Evolutionary conservation across 2,113 vertebrate species (phyloP), one percentile per base, ranked within the genome.

Genomic region (Cynocephalus volans): DNA sequence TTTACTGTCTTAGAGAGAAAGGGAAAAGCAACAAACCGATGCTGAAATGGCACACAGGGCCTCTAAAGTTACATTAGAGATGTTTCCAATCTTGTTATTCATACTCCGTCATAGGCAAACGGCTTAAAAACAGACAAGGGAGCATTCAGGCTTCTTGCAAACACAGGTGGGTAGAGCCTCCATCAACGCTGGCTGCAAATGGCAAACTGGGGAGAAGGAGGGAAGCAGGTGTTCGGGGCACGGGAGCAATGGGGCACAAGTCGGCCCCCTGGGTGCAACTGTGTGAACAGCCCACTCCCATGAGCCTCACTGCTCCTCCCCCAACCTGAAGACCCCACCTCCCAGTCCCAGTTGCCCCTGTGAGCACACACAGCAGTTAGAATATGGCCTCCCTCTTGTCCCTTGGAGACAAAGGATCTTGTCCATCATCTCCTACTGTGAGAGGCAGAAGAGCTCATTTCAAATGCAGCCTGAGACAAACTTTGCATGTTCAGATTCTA

Each of bases 11-110:
- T 7, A 95, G 24, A 83, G 94, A 95, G 89, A 85, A 70, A 86
- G 86, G 62, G 21, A 2, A n/a, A 48, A 90, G 6, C 6, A 97
- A 69, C n/a, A 90, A 85, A 96, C 67, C 41, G 93, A 93, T 11
- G n/a, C 64, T 23, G 54, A 48, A 98, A 80, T 0, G 18, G 58
- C 67, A 95, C 87, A 65, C 23, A 48, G 87, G 69, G 50, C 65
- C 77, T 96, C 50, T 75, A 90, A 76, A 80, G 83, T 88, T 97
- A 64, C 24, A 67, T 95, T 10, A 97, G 82, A 97, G 84, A 96
- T 52, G 8, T 60, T 97, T 96, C 87, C 56, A 15, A 85, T 98
- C 80, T 97, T 98, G 77, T 93, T 98, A 98, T 97, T 98, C 96
- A 96, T 84, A 84, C 2, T 50, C 15, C 93, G 93, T 93, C 79